Percentiles rank a stretch among this genome's conserved stretches.
Conservation (phyloP, 2,113 vertebrate genomes). For the Lepisosteus oculatus region DNA sequence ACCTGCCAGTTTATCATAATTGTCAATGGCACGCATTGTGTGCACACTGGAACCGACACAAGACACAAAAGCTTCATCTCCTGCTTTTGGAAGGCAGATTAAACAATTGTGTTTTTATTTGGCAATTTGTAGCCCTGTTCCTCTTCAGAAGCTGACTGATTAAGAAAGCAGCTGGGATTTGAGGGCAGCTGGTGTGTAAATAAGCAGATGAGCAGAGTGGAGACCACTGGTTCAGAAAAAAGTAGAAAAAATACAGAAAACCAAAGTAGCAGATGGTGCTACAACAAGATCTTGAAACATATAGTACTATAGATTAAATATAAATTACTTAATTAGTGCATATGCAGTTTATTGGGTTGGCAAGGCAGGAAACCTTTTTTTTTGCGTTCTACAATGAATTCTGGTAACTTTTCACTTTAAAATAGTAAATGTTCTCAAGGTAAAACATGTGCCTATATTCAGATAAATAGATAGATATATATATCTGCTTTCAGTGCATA, state of each 20-base stretch:
- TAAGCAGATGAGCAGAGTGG: conserved; percentile 54
- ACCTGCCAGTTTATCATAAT: conserved; percentile 41
- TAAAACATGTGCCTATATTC: no score
- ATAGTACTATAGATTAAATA: not conserved
- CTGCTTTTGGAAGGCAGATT: conserved; percentile 57
- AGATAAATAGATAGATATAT: no score
- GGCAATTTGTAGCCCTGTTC: conserved; percentile 58
- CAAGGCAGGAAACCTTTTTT: not conserved
- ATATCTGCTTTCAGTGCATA: no score
- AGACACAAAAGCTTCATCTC: conserved; percentile 34
- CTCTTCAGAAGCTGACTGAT: conserved; percentile 65
- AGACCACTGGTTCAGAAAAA: conserved; percentile 49
- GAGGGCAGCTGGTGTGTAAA: conserved; percentile 56
- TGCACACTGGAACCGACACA: conserved; percentile 49
- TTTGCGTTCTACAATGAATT: no score
- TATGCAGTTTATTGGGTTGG: conserved; percentile 6
- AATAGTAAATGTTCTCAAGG: no score
- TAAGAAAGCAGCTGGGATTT: conserved; percentile 64
- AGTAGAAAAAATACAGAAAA: not conserved
- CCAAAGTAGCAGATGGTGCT: conserved; percentile 42
- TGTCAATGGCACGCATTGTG: conserved; percentile 48
- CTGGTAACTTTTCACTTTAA: no score
- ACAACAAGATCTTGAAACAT: conserved; percentile 43
- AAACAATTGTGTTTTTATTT: conserved; percentile 68
- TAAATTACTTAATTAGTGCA: conserved; percentile 18